Evolutionary conservation across 2,113 vertebrate species (phyloP).

Genomic region (Rhinogobius similis): DNA sequence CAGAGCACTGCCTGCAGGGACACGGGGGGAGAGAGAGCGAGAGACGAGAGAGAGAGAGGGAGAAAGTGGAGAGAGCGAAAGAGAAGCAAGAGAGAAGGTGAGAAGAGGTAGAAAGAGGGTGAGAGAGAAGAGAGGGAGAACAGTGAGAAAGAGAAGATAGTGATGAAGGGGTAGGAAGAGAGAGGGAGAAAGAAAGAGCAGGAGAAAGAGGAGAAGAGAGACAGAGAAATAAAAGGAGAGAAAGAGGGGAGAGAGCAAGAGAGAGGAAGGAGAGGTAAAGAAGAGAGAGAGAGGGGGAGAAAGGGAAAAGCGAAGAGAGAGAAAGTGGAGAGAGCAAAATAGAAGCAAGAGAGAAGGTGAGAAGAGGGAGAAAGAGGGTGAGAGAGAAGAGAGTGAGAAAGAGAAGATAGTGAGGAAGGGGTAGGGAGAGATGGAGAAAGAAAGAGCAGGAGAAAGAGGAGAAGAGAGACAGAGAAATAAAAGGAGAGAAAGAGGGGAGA

Average conservation of each 20-base stretch:
- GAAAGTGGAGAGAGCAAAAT: background rate
- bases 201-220: background rate
- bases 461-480: too few species aligned
- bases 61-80: background rate
- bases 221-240: background rate
- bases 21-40: background rate
- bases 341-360: background rate
- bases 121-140: background rate
- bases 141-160: background rate
- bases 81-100: too few species aligned
- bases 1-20: conserved; percentile 1
- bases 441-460: background rate
- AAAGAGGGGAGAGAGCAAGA: background rate
- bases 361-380: background rate
- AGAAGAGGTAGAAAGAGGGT: background rate
- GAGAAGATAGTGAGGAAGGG: background rate
- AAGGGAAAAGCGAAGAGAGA: background rate
- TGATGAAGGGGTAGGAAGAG: too few species aligned
- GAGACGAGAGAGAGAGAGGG: background rate
- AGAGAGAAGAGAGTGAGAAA: background rate
- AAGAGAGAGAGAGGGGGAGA: background rate
- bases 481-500: too few species aligned
- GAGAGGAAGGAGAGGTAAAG: background rate
- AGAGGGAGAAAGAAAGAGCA: background rate
- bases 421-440: background rate